These are phyloP conservation scores for Thecocarcelia acutangulata DNA, from an alignment of 2,888 invertebrate genomes.

Conservation along the genomic window DNA sequence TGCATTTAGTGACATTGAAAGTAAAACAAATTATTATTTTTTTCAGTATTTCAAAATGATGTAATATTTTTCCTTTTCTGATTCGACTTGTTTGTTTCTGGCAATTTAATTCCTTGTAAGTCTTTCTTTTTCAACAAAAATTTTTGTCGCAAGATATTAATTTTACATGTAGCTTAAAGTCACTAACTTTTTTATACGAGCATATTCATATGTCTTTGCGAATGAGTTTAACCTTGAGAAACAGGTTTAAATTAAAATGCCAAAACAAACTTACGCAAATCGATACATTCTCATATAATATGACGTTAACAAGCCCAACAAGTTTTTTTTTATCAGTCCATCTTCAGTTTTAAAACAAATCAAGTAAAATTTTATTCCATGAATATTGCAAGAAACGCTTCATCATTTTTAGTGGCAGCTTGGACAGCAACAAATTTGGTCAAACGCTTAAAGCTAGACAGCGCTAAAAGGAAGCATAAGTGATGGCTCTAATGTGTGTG, in stretches of 20 bases:
- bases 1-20: slow-evolving; percentile 28
- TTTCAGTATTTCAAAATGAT: slow-evolving; percentile 24
- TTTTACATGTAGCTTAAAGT: neutral
- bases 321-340: slow-evolving; percentile 25
- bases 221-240: slow-evolving; percentile 66
- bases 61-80: slow-evolving; percentile 19
- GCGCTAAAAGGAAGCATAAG: slow-evolving; percentile 20
- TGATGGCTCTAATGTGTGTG: slow-evolving; percentile 18
- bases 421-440: slow-evolving; percentile 21
- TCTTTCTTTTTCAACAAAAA: slow-evolving; percentile 20
- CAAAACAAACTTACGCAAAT: slow-evolving; percentile 62
- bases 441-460: slow-evolving; percentile 16
- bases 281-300: slow-evolving; percentile 14
- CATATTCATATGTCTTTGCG: slow-evolving; percentile 7
- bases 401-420: neutral
- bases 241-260: slow-evolving; percentile 62
- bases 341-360: slow-evolving; percentile 49
- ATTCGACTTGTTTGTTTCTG: neutral
- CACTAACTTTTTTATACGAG: neutral
- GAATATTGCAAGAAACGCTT: neutral
- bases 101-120: slow-evolving; percentile 33
- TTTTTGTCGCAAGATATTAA: slow-evolving; percentile 1
- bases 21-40: neutral
- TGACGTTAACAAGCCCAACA: slow-evolving; percentile 1
- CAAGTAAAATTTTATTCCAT: slow-evolving; percentile 11